Evolutionary conservation across 2,888 invertebrate genomes (phyloP).

Genomic region (Parapristionchus giblindavisi): DNA sequence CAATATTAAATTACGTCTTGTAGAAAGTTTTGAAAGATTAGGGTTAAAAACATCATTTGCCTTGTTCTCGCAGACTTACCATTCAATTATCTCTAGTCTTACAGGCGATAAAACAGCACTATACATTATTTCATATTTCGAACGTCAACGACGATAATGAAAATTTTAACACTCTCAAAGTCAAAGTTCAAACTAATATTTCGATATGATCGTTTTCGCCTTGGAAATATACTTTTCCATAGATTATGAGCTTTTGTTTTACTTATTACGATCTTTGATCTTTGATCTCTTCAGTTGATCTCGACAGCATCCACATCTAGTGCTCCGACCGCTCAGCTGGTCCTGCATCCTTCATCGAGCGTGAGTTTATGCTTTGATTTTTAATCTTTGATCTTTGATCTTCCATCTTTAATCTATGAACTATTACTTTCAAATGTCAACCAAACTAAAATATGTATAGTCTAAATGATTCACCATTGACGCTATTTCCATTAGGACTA

Average conservation of each 20-base stretch:
- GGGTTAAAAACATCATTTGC: no score
- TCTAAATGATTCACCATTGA: no score
- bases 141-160: not conserved
- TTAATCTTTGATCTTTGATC: not conserved
- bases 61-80: no score
- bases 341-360: not conserved
- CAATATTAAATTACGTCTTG: no score
- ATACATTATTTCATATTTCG: no score
- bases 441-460: no score
- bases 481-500: no score
- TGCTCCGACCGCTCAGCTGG: not conserved
- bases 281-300: not conserved
- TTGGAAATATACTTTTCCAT: not conserved
- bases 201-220: not conserved
- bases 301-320: conserved; percentile 16
- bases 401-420: not conserved
- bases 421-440: not conserved
- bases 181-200: no score
- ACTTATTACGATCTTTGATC: not conserved
- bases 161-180: no score
- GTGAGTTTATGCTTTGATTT: not conserved
- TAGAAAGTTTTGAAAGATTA: no score
- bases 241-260: not conserved
- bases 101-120: no score
- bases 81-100: no score